Conservation (phyloP, 2,888 invertebrate genomes). For the Plebejus anna region DNA sequence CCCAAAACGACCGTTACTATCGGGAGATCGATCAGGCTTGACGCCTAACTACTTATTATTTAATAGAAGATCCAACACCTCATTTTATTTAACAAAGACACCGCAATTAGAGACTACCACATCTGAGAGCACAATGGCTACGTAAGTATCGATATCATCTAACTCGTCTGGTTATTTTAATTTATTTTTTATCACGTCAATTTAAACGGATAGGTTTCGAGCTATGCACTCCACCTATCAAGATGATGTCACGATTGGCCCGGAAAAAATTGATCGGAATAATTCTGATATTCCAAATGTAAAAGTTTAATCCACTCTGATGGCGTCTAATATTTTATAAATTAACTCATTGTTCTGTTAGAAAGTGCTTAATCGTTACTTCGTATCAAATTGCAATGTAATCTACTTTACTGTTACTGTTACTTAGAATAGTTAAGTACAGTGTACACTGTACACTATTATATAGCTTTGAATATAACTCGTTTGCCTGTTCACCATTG, state of each 20-base stretch:
- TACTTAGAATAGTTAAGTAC: background rate
- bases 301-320: conserved; percentile 29
- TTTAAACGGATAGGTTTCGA: conserved; percentile 69
- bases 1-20: conserved; percentile 41
- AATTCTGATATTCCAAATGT: conserved; percentile 57
- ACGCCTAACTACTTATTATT: conserved; percentile 71
- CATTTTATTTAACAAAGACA: conserved; percentile 76
- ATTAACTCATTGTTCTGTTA: conserved; percentile 22
- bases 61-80: conserved; percentile 77
- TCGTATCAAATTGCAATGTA: background rate
- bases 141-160: conserved; percentile 73
- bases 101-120: conserved; percentile 73
- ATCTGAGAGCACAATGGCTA: conserved; percentile 65
- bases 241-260: conserved; percentile 54
- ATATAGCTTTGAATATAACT: background rate
- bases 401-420: background rate
- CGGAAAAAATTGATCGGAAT: conserved; percentile 69
- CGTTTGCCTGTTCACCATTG: background rate
- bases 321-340: conserved; percentile 17
- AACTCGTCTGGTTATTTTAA: conserved; percentile 67
- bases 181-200: conserved; percentile 76
- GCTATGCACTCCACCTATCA: conserved; percentile 60
- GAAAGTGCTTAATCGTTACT: background rate
- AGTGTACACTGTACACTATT: background rate
- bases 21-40: conserved; percentile 51